These are phyloP conservation scores for Pygmarrhopalites habei DNA, from an alignment of 1,140 invertebrate species.

Conservation along the genomic window DNA sequence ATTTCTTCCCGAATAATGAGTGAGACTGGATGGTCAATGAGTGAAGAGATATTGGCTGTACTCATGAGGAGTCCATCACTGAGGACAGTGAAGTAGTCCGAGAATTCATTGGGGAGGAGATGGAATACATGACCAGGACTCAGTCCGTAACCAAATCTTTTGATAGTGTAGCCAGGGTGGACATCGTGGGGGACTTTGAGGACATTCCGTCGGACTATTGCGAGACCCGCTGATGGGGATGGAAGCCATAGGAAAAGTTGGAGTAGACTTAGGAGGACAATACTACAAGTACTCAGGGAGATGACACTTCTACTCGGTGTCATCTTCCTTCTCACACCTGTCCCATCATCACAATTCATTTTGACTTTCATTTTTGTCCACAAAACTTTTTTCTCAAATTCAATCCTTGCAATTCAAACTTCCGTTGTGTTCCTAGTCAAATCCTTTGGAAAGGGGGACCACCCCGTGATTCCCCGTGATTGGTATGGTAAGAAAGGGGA, in stretches of 20 bases:
- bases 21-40: conserved; percentile 70
- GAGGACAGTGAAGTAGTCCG: conserved; percentile 76
- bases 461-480: no score
- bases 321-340: no score
- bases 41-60: conserved; percentile 67
- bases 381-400: no score
- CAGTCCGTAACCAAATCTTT: conserved; percentile 52
- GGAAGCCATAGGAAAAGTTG: neutral
- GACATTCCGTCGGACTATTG: conserved; percentile 40
- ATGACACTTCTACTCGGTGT: no score
- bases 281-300: neutral
- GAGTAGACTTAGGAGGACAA: neutral
- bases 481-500: no score
- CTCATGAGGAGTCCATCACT: conserved; percentile 83
- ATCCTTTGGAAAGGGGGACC: no score
- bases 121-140: conserved; percentile 52
- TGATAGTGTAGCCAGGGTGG: conserved; percentile 74
- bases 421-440: no score
- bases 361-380: no score
- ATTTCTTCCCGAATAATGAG: conserved; percentile 70
- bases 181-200: conserved; percentile 60
- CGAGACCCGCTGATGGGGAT: conserved; percentile 14
- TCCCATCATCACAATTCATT: no score
- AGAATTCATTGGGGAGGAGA: conserved; percentile 66
- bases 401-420: no score